Base-by-base conservation (phyloP, 2,113 vertebrate genomes). In the Stegastes partitus region DNA sequence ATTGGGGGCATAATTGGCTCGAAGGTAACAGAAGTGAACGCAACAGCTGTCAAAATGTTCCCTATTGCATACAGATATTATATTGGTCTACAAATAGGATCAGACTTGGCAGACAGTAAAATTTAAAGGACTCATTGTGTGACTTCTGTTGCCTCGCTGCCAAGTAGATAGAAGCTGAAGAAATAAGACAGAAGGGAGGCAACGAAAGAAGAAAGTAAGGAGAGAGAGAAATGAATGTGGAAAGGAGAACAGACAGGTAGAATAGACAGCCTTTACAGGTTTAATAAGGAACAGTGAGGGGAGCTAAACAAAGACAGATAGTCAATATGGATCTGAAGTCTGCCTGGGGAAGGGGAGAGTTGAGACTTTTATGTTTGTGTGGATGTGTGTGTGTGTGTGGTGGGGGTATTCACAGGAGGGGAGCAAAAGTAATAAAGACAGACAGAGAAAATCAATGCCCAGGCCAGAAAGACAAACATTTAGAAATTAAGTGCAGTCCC, bases 381-480 rank as follows among this genome's bases (percentile, higher is more conserved):
- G 78, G 56, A 68, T 54, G 74, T 64, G 66, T 37, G 74, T 49
- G 69, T 39, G 65, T 65, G 59, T 23, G 65, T 37, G 55, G 45
- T 25, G 11, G 59, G 4, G 53, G 12, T 59, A 50, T 53, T 56
- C 42, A 66, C 50, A 10, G 25, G 19, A 66, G 68, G 50, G 58
- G 42, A 71, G 68, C 28, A 3, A 22, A 42, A 72, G 82, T 77
- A 81, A 87, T 85, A 77, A 85, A 85, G 82, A 49, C 61, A 53
- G 73, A 81, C 69, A 21, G 69, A 50, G 62, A 79, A 81, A 85
- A 85, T 89, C 79, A 25, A 83, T 89, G 69, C 4, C 53, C 50
- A 2, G 68, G 37, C 39, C 56, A 69, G 59, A 71, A 75, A 83
- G 69, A 83, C 82, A 83, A 87, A 87, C 87, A 74, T 82, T 76